Evolutionary conservation across 2,888 invertebrate species (phyloP).

Genomic region (Leptinotarsa juncta): DNA sequence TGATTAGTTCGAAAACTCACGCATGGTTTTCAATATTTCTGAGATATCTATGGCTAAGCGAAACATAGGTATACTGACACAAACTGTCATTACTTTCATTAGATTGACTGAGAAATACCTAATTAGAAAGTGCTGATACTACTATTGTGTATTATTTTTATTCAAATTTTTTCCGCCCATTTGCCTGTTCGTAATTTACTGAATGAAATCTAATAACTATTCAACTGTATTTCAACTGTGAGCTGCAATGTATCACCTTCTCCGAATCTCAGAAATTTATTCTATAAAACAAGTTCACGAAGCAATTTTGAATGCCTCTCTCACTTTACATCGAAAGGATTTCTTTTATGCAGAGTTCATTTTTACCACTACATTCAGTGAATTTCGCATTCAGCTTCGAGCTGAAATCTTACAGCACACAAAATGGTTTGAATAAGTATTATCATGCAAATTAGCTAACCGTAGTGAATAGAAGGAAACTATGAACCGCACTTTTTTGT

Average conservation of each 20-base stretch:
- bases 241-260: background rate
- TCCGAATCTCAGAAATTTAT: background rate
- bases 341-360: background rate
- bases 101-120: no score
- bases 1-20: no score
- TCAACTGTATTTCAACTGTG: no score
- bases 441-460: slow-evolving; percentile 1
- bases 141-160: no score
- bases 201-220: no score
- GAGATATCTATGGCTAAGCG: no score
- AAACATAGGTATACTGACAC: no score
- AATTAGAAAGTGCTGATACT: no score
- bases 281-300: background rate
- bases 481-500: background rate
- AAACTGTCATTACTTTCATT: no score
- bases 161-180: no score
- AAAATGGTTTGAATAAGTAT: background rate
- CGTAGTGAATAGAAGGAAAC: background rate
- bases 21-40: no score
- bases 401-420: background rate
- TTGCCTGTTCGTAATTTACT: no score
- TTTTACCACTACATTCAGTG: background rate
- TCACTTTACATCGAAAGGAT: background rate
- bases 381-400: background rate
- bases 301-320: background rate